Base-by-base conservation (phyloP, 1,140 invertebrate species). In the Drosophila varians region DNA sequence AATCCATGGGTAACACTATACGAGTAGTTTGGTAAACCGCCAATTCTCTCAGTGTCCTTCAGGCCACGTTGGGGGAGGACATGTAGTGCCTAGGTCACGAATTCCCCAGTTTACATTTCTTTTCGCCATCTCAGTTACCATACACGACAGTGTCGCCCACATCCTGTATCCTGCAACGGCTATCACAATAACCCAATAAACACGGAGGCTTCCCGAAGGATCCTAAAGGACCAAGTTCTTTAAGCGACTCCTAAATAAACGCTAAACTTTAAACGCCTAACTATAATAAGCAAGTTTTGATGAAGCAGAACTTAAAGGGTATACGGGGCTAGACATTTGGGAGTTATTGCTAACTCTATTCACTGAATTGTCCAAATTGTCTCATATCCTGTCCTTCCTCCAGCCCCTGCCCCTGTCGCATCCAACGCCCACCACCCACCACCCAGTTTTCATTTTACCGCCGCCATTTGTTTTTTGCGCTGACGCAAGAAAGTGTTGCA, bases 401-500 rank as follows among this genome's bases (percentile, higher is more conserved):
- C 38, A 7, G 5, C 38, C 14, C 12, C 1, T 14, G 21, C 16
- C 16, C 2, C 25, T 21, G 25, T 21, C 31, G 4, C 31, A 51
- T 9, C 19, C 31, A n/a, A n/a, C 21, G 4, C 19, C 12, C 4
- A 1, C 14, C 25, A 19, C 16, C 11, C 42, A 31, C 9, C 25
- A 9, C 26, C 26, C 26, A n/a, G 2, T 7, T 16, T 23, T 47
- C 47, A n/a, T 12, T 42, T 42, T 42, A 9, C 38, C 38, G 28
- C 28, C 23, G 7, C 18, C 54, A 49, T 31, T 65, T 52, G 36
- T 8, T 31, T 52, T 71, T 79, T 76, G 38, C 53, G 72, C 77
- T 80, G 77, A 80, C 66, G 66, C 68, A 76, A 79, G 58, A 54
- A 74, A 71, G 76, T 79, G 76, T 79, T 79, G 77, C 77, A 79